Base-by-base conservation (phyloP, 2,888 invertebrate genomes). In the Arrhopalites spinosus region DNA sequence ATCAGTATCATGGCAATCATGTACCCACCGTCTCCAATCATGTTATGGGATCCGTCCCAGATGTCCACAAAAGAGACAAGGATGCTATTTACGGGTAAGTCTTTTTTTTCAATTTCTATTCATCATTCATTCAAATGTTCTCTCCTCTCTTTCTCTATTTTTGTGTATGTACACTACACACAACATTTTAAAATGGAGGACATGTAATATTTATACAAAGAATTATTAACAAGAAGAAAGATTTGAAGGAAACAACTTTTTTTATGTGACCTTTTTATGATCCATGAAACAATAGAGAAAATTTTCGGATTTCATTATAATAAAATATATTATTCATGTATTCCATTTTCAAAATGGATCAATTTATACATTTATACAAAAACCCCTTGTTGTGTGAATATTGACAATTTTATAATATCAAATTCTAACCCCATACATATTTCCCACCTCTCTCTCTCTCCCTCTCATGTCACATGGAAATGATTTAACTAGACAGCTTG, bases 1-100 rank as follows among this genome's bases (percentile, higher is more conserved):
- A 86, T 83, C 85, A 85, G 73, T 85, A 94, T 87, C 92, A 93
- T 86, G 86, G 89, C 88, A 92, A 94, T 89, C 94, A 94, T 88
- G 93, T 94, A 86, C 88, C 87, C 85, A 87, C 86, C 86, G 89
- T 88, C 81, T 82, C 84, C 61, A 85, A 85, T 81, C 85, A 86
- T 76, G 87, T 87, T 86, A 87, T 87, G 76, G 76, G 89, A 82
- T 90, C 89, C 82, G 90, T 90, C 79, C 94, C 95, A 84, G 94
- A 95, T 88, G 95, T 95, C 84, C 95, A 95, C 88, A 97, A 97
- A 89, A 90, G 97, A 86, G 97, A 97, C 90, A 97, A 96, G 90
- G 96, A 97, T 90, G 95, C 96, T 86, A 96, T 97, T 87, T 97
- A 97, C 89, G 96, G 96, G 97, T 97, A 90, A 93, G 95, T 90